These are phyloP conservation scores for Mirza zaza DNA, from an alignment of 2,113 vertebrate genomes.

Conservation along the genomic window DNA sequence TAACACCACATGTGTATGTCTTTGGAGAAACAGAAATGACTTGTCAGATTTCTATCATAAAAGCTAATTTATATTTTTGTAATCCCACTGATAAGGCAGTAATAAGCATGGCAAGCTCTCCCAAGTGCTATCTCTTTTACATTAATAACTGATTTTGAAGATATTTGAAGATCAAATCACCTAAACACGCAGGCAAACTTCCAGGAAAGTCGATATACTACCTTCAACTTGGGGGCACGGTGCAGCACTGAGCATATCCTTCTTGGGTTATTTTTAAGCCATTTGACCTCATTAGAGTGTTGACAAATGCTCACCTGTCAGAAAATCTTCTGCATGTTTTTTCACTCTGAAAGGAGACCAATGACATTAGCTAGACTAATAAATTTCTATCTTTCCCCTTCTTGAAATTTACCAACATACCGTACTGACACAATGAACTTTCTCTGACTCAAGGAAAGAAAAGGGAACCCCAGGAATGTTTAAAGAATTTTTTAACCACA, in stretches of 20 bases:
- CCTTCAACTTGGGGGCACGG: not conserved
- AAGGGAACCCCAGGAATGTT: constrained; percentile 37
- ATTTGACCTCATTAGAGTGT: not conserved
- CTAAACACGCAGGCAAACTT: constrained; percentile 8
- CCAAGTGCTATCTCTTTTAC: constrained; percentile 27
- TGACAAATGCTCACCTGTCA: constrained; percentile 33
- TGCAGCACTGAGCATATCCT: not conserved
- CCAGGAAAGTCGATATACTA: not conserved
- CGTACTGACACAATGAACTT: not conserved
- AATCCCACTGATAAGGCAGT: constrained; percentile 50
- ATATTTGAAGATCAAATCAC: not conserved
- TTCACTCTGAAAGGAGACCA: not conserved
- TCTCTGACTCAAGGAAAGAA: constrained; percentile 1
- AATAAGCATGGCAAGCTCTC: constrained; percentile 36
- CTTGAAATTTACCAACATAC: not conserved
- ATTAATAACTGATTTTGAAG: constrained; percentile 38
- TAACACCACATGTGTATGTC: constrained; percentile 69
- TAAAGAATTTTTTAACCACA: constrained; percentile 49
- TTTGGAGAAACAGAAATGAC: constrained; percentile 38
- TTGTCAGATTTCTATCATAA: constrained; percentile 56
- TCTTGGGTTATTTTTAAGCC: not conserved
- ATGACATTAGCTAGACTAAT: not conserved
- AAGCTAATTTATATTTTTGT: constrained; percentile 65
- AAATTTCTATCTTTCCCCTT: not conserved
- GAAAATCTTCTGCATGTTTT: constrained; percentile 14